These are phyloP conservation scores for Tupiocoris notatus DNA, from an alignment of 2,888 invertebrate species.

Conservation along the genomic window DNA sequence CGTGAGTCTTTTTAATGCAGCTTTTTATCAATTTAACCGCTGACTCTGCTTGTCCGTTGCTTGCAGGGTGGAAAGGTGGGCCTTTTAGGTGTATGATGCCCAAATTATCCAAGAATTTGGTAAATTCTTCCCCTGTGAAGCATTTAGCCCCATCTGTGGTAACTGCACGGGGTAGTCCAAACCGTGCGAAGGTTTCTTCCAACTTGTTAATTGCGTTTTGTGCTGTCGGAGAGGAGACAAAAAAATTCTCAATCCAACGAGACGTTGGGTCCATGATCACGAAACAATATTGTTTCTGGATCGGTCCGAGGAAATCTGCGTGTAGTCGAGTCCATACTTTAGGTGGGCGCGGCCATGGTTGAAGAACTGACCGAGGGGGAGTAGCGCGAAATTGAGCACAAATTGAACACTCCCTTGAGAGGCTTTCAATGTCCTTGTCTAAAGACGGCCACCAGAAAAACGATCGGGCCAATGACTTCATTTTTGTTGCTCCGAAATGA, in stretches of 20 bases:
- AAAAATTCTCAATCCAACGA: conserved; percentile 39
- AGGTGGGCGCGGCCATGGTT: too few species aligned
- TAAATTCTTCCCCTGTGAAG: conserved; percentile 14
- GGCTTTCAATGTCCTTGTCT: background rate
- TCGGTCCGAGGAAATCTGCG: conserved; percentile 21
- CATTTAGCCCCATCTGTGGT: conserved; percentile 19
- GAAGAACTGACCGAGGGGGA: too few species aligned
- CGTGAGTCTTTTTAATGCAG: too few species aligned
- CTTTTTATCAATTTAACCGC: too few species aligned
- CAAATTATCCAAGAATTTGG: conserved; percentile 10
- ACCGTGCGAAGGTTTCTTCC: conserved; percentile 7
- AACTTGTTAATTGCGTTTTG: conserved; percentile 13
- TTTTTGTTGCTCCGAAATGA: too few species aligned
- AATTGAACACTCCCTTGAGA: too few species aligned
- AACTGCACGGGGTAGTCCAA: conserved; percentile 26
- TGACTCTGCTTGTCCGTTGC: too few species aligned
- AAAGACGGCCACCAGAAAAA: background rate
- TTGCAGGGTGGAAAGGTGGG: too few species aligned
- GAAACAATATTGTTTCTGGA: conserved; percentile 22
- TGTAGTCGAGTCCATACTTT: conserved; percentile 9
- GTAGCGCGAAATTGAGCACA: too few species aligned
- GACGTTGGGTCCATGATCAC: conserved; percentile 25
- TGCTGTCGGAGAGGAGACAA: conserved; percentile 8
- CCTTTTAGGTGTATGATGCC: too few species aligned
- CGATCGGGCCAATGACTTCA: background rate